Conservation (phyloP, 53 echinoderm and acorn worm genomes). For the Stichopus horrens region DNA sequence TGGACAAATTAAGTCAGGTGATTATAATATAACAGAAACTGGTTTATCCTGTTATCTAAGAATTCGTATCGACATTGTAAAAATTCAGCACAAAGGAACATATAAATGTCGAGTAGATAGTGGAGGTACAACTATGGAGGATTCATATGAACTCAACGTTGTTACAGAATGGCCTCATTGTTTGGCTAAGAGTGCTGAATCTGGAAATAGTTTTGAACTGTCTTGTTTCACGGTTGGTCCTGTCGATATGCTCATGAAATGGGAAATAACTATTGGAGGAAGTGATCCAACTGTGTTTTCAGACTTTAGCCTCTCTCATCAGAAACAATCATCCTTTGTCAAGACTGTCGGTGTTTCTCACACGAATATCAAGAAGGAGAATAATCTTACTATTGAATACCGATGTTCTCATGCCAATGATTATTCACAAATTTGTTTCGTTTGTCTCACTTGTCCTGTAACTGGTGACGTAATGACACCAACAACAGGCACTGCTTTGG, state of each 20-base stretch:
- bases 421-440: not conserved
- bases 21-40: not conserved
- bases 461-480: not conserved
- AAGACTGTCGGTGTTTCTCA: not conserved
- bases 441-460: not conserved
- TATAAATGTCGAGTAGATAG: not conserved
- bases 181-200: not conserved
- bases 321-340: too few species aligned
- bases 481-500: not conserved
- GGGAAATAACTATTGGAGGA: not conserved
- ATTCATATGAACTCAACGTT: not conserved
- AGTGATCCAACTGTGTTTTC: not conserved
- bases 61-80: not conserved
- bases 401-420: not conserved
- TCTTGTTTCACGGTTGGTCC: not conserved
- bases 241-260: not conserved
- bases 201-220: not conserved
- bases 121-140: not conserved
- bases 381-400: not conserved
- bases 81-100: not conserved
- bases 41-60: not conserved
- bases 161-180: too few species aligned
- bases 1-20: accelerated
- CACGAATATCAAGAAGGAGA: not conserved
- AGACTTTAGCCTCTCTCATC: too few species aligned